Base-by-base conservation (phyloP, 2,888 invertebrate species). In the Athripsodes cinereus region DNA sequence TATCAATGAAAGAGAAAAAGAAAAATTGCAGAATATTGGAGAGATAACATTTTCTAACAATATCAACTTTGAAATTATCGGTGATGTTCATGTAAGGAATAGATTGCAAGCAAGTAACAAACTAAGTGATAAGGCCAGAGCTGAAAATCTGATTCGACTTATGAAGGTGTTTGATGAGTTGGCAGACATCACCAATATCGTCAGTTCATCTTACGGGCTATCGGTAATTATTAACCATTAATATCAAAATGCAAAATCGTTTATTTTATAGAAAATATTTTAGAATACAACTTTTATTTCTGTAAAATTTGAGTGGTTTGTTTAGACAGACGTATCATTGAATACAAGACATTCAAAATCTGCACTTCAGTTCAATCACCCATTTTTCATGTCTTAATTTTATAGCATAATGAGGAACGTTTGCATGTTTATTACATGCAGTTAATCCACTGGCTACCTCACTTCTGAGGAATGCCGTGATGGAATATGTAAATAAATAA, bases 81-180 rank as follows among this genome's bases (percentile, higher is more conserved):
- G 6, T 6, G 52, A 54, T 53, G 18, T 35, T 16, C 48, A 40
- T 19, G 21, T 35, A 13, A 51, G 46, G 26, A 16, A 55, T 13
- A 22, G 35, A 11, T 22, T 31, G 26, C 26, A 35, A 18, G 20
- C 26, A 18, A 46, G 44, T 52, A 46, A 22, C 10, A 46, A 22
- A 46, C 8, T 20, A n/a, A 31, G 22, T 21, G 52, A 57, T n/a
- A 46, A 54, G 21, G 46, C 58, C 2, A 59, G 31, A 48, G 31
- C 31, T 5, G 55, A 62, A 1, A 46, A 54, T 22, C 22, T 62
- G 18, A 31, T 44, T 10, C 48, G 52, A 34, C 51, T 62, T 3
- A 59, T 59, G 62, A 59, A 52, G 31, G 49, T 62, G 21, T 59
- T 55, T 34, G 62, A 62, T 34, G 59, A 62, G 26, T 18, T 62